phyloP scores from a whole-genome alignment of 2,113 vertebrate genomes.

The Holacanthus passer region DNA sequence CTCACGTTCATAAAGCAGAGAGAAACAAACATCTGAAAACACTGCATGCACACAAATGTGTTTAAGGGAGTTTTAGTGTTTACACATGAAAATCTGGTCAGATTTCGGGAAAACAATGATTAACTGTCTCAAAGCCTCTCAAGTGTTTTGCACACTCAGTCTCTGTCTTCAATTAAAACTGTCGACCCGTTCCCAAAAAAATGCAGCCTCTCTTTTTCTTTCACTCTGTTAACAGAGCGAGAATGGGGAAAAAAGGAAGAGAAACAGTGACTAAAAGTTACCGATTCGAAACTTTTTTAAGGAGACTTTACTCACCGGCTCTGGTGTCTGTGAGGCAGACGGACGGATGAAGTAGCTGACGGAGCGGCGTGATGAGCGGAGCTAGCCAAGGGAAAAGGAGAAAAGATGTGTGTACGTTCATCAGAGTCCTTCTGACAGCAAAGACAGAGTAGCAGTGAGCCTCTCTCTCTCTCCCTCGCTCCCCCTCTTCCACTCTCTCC shows the following conservation, averaged over 20 bases:
- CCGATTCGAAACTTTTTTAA: constrained; percentile 26
- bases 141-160: constrained; percentile 49
- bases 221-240: constrained; percentile 38
- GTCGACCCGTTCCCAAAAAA: constrained; percentile 46
- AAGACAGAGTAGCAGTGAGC: constrained; percentile 76
- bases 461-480: constrained; percentile 74
- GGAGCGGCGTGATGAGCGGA: constrained; percentile 56
- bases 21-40: constrained; percentile 57
- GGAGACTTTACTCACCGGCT: constrained; percentile 77
- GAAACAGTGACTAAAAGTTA: constrained; percentile 42
- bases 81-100: constrained; percentile 41
- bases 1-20: constrained; percentile 40
- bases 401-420: constrained; percentile 76
- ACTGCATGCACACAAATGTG: constrained; percentile 60
- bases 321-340: constrained; percentile 42
- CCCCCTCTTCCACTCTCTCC: constrained; percentile 75
- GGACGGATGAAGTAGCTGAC: constrained; percentile 53
- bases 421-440: constrained; percentile 80
- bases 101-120: constrained; percentile 55
- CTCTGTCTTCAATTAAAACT: constrained; percentile 79
- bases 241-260: constrained; percentile 40
- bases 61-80: constrained; percentile 55
- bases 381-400: constrained; percentile 61
- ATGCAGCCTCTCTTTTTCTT: constrained; percentile 3
- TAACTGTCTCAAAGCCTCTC: constrained; percentile 50